These are phyloP conservation scores for Plecotus auritus DNA, from an alignment of 2,113 vertebrate genomes.

Conservation along the genomic window DNA sequence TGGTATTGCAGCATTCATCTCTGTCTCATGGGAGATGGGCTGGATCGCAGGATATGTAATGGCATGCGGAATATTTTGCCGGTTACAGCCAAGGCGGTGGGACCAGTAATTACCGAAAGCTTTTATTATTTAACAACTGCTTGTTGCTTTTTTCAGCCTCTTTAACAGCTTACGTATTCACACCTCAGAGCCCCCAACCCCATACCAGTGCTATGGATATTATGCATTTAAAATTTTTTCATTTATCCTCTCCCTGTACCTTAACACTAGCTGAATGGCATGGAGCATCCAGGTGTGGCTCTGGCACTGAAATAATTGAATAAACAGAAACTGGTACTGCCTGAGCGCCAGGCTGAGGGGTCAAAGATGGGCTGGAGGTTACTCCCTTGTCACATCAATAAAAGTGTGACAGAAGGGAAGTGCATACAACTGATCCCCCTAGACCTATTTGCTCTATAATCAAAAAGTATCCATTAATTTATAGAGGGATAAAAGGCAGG, in stretches of 20 bases:
- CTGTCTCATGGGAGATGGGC: not conserved
- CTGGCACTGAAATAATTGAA: not conserved
- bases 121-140: slow-evolving; percentile 22
- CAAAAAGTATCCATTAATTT: not conserved
- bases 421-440: not conserved
- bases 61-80: slow-evolving; percentile 44
- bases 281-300: not conserved
- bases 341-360: not conserved
- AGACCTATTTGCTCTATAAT: not conserved
- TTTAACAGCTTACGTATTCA: slow-evolving; percentile 28
- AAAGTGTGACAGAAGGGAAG: not conserved
- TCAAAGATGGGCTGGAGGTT: not conserved
- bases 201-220: not conserved
- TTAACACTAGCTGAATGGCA: not conserved
- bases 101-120: slow-evolving; percentile 37
- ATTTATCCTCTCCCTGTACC: not conserved
- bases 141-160: not conserved
- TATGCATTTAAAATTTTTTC: not conserved
- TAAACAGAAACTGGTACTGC: not conserved
- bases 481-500: not conserved
- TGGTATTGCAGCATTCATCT: slow-evolving; percentile 55
- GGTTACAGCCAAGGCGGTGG: not conserved
- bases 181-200: not conserved
- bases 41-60: not conserved
- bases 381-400: not conserved